phyloP scores from a whole-genome alignment of 2,888 invertebrate genomes.

The Tromatobia lineatoria region DNA sequence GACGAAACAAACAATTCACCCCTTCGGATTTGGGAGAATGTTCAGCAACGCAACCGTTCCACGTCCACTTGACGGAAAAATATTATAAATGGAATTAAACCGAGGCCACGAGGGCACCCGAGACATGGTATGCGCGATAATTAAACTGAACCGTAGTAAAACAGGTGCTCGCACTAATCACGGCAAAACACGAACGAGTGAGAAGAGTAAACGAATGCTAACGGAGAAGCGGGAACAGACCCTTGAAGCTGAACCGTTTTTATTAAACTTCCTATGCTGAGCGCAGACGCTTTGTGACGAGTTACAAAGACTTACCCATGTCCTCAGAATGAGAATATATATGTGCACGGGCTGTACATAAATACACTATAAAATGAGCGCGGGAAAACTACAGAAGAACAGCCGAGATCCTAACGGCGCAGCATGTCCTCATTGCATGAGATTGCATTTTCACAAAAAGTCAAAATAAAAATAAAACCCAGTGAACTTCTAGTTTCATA shows the following conservation, averaged over 20 bases:
- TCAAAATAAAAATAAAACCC: background rate
- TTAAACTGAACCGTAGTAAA: conserved; percentile 65
- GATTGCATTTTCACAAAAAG: background rate
- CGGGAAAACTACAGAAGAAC: background rate
- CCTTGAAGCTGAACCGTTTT: conserved; percentile 39
- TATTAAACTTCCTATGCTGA: conserved; percentile 39
- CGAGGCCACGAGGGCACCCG: conserved; percentile 14
- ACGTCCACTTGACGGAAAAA: conserved; percentile 31
- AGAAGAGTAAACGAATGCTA: conserved; percentile 5
- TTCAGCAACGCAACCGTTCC: background rate
- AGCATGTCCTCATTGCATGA: background rate
- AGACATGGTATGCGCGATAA: conserved; percentile 57
- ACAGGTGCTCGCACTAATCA: conserved; percentile 68
- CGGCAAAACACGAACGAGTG: conserved; percentile 57
- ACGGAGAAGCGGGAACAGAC: conserved; percentile 20
- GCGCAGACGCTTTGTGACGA: conserved; percentile 51
- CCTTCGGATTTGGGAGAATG: conserved; percentile 15
- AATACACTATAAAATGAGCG: background rate
- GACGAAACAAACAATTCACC: conserved; percentile 30
- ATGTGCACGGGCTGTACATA: background rate
- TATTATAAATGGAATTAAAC: conserved; percentile 61
- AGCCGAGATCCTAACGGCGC: too few species aligned
- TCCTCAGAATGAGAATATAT: conserved; percentile 21
- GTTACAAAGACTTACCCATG: conserved; percentile 37
- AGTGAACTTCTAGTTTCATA: background rate